These are phyloP conservation scores for Oryzias melastigma DNA, from an alignment of 2,113 vertebrate species.

Conservation along the genomic window DNA sequence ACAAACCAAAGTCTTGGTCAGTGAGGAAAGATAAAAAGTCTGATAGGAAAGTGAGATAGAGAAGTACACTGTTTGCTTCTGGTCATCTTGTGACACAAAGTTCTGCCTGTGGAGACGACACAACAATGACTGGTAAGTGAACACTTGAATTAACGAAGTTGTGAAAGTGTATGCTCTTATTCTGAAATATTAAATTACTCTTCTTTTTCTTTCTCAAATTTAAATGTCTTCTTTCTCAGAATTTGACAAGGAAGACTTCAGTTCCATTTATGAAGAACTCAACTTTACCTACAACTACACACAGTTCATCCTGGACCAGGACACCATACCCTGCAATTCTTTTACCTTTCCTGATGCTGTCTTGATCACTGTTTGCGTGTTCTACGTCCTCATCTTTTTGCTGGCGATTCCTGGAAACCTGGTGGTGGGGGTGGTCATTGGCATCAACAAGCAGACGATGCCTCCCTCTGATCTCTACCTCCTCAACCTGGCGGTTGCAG, in stretches of 20 bases:
- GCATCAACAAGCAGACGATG: conserved; percentile 39
- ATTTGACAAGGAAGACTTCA: conserved; percentile 28
- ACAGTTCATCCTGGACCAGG: conserved; percentile 27
- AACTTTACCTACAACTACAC: conserved; percentile 62
- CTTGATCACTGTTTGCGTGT: conserved; percentile 22
- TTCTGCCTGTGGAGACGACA: neutral
- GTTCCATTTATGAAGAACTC: conserved; percentile 27
- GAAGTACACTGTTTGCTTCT: neutral
- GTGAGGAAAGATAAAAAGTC: neutral
- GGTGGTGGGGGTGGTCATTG: conserved; percentile 70
- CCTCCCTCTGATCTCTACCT: conserved; percentile 77
- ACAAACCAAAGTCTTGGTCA: neutral
- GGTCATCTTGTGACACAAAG: conserved; percentile 3
- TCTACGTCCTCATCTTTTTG: conserved; percentile 71
- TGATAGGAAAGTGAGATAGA: conserved; percentile 39
- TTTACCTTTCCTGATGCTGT: neutral
- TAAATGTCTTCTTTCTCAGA: conserved; percentile 30
- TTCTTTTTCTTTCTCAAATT: conserved; percentile 44
- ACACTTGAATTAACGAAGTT: neutral
- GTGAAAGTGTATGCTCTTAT: no score
- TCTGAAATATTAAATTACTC: neutral
- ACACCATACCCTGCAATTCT: conserved; percentile 49
- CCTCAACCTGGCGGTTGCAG: conserved; percentile 73
- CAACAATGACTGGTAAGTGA: conserved; percentile 66
- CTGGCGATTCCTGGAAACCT: conserved; percentile 77